Evolutionary conservation across 53 echinoderm and acorn worm species (phyloP).

Genomic region (Stichopus horrens): DNA sequence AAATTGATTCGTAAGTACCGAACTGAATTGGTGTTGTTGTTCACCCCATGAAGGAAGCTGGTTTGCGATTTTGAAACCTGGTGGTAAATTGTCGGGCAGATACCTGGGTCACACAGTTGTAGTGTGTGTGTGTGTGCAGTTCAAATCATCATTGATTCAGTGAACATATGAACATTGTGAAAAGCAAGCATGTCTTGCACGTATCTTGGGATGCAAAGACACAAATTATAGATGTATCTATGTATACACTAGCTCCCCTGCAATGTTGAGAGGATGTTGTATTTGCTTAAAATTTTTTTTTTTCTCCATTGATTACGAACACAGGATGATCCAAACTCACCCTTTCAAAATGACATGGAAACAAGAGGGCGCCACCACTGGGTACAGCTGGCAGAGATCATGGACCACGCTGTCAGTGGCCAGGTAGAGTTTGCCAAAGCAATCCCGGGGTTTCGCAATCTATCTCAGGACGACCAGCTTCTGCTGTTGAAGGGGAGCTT

Average conservation of each 20-base stretch:
- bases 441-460: slow-evolving; percentile 92
- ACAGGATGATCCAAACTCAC: slow-evolving; percentile 66
- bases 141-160: too few relatives aligned
- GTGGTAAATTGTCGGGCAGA: too few relatives aligned
- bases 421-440: slow-evolving; percentile 99
- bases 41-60: too few relatives aligned
- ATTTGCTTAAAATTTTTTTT: neutral
- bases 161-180: too few relatives aligned
- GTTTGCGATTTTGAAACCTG: too few relatives aligned
- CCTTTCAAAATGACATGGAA: slow-evolving; percentile 66
- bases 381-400: slow-evolving; percentile 87
- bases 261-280: neutral
- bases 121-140: neutral
- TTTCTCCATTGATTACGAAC: neutral
- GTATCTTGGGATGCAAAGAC: too few relatives aligned
- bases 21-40: too few relatives aligned
- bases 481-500: slow-evolving; percentile 90
- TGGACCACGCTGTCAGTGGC: slow-evolving; percentile 94
- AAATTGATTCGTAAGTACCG: too few relatives aligned
- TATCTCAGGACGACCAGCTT: slow-evolving; percentile 97
- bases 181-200: too few relatives aligned
- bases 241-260: too few relatives aligned
- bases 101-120: neutral
- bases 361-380: slow-evolving; percentile 78
- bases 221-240: too few relatives aligned